Evolutionary conservation across 2,888 invertebrate species (phyloP).

Genomic region (Callosobruchus maculatus): DNA sequence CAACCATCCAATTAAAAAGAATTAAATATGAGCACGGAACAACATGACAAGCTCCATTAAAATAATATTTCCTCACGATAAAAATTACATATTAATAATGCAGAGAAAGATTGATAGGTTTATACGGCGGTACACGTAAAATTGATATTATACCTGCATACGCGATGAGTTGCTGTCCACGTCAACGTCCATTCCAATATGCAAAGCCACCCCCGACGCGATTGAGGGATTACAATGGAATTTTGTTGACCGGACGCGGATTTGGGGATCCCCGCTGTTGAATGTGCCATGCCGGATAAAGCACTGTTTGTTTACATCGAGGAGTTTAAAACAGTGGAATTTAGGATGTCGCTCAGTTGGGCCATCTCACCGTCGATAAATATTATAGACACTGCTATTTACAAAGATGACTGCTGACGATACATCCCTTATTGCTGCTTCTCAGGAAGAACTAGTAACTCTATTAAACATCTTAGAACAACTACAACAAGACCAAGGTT

Average conservation of each 20-base stretch:
- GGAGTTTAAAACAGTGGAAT: no score
- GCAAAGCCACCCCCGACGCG: not conserved
- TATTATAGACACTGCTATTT: no score
- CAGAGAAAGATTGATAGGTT: slow-evolving; percentile 34
- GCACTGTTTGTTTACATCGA: no score
- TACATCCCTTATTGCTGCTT: no score
- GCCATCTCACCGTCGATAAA: no score
- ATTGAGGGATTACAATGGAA: not conserved
- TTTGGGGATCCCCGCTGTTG: not conserved
- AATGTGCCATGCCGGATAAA: not conserved
- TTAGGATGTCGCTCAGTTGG: not conserved
- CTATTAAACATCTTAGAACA: no score
- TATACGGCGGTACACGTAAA: slow-evolving; percentile 31
- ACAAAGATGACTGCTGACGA: no score
- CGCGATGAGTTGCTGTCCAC: slow-evolving; percentile 14
- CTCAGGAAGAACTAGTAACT: no score
- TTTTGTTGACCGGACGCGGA: not conserved
- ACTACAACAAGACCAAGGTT: no score
- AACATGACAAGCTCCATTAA: slow-evolving; percentile 15
- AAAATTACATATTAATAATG: slow-evolving; percentile 28
- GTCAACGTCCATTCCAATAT: slow-evolving; percentile 6
- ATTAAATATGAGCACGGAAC: not conserved
- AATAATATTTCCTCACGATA: slow-evolving; percentile 16
- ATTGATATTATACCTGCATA: slow-evolving; percentile 33
- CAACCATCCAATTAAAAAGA: not conserved